A percentile compares a stretch with the other conserved stretches of the same genome.
phyloP scores from a whole-genome alignment of 2,797 vertebrate species.

The Crocidura indochinensis region DNA sequence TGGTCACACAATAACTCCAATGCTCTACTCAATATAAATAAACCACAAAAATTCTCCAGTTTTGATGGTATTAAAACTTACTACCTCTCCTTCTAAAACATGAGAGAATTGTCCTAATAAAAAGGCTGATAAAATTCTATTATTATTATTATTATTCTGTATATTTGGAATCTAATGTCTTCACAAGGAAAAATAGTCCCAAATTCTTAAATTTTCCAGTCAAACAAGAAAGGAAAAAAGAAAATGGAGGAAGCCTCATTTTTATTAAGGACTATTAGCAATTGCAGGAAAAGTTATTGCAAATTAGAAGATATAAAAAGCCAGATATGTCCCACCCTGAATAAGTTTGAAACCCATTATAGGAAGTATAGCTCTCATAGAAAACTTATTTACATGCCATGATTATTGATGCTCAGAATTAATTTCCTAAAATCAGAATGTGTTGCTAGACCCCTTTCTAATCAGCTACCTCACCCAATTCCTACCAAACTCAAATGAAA shows the following conservation, averaged over 20 bases:
- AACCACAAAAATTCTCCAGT: neutral
- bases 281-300: conserved; percentile 1
- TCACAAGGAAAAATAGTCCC: conserved; percentile 19
- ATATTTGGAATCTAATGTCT: conserved; percentile 40
- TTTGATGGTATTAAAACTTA: neutral
- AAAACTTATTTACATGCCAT: conserved; percentile 4
- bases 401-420: conserved; percentile 41
- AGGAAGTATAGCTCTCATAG: neutral
- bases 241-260: neutral
- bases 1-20: neutral
- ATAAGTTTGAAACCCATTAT: conserved; percentile 9
- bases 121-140: neutral
- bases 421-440: conserved; percentile 33
- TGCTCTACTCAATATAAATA: conserved; percentile 19
- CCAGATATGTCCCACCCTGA: neutral
- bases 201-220: conserved; percentile 43
- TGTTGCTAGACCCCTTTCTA: neutral
- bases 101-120: neutral
- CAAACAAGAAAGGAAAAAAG: conserved; percentile 34
- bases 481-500: conserved; percentile 72
- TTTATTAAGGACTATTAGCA: neutral
- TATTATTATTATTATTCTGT: neutral
- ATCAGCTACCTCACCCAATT: conserved; percentile 56
- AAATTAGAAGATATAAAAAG: conserved; percentile 12
- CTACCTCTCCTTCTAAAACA: neutral